Evolutionary conservation across 2,797 vertebrate species (phyloP).

Genomic region (Myotis daubentonii): DNA sequence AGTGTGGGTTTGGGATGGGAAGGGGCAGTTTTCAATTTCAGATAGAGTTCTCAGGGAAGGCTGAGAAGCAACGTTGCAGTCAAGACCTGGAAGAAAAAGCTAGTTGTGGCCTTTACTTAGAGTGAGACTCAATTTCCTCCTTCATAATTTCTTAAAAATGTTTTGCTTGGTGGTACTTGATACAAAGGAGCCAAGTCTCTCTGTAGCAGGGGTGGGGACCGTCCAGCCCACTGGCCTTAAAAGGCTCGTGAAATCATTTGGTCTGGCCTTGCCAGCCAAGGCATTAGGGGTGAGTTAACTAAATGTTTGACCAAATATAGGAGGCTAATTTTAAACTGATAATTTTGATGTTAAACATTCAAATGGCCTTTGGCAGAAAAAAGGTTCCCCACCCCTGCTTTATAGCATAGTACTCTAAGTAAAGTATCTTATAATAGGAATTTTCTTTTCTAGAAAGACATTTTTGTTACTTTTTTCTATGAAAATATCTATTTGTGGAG

Average conservation of each 20-base stretch:
- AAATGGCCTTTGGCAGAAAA: too few species aligned
- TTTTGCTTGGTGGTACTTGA: background rate
- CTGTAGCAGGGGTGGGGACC: background rate
- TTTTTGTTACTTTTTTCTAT: slow-evolving; percentile 46
- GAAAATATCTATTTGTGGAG: slow-evolving; percentile 77
- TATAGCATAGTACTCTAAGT: background rate
- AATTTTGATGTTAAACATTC: too few species aligned
- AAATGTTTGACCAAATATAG: too few species aligned
- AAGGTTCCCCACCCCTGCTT: background rate
- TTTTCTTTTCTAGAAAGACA: background rate
- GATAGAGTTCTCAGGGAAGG: background rate
- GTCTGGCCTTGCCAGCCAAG: too few species aligned
- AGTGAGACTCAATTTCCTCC: background rate
- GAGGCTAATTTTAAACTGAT: too few species aligned
- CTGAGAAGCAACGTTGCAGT: background rate
- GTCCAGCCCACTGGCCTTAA: too few species aligned
- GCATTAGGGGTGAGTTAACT: too few species aligned
- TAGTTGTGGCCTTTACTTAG: background rate
- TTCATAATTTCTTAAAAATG: background rate
- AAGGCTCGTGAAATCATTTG: too few species aligned
- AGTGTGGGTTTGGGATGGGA: background rate
- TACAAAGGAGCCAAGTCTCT: background rate
- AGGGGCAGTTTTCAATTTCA: background rate
- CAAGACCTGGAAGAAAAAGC: background rate
- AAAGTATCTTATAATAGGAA: background rate